phyloP scores from a whole-genome alignment of 2,888 invertebrate genomes.

The Stenichneumon culpator region DNA sequence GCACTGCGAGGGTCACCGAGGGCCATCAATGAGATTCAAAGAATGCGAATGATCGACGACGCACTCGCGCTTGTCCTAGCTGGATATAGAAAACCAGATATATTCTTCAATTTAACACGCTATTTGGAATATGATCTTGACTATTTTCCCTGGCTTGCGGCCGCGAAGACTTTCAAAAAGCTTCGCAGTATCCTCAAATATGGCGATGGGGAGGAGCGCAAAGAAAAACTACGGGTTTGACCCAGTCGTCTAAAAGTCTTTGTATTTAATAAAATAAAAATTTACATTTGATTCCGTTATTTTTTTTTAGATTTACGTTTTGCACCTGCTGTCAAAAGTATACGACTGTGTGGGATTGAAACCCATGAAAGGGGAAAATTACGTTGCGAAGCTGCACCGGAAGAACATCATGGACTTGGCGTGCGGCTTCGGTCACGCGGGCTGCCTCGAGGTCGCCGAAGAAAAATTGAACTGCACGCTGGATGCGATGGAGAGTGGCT shows the following conservation, averaged over 20 bases:
- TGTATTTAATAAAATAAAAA: not conserved
- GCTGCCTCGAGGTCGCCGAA: constrained; percentile 87
- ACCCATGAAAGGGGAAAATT: constrained; percentile 84
- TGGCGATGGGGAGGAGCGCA: constrained; percentile 7
- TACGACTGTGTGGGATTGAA: constrained; percentile 86
- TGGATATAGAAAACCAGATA: constrained; percentile 89
- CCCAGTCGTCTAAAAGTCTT: not conserved
- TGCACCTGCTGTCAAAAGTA: constrained; percentile 79
- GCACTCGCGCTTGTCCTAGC: constrained; percentile 90
- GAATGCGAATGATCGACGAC: constrained; percentile 94
- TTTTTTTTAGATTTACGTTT: constrained; percentile 56
- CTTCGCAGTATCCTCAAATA: constrained; percentile 53
- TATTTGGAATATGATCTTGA: constrained; percentile 92
- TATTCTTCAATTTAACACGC: constrained; percentile 91
- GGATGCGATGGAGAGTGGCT: constrained; percentile 78
- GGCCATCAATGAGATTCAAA: constrained; percentile 89
- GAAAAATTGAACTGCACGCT: constrained; percentile 77
- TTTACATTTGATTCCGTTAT: constrained; percentile 8
- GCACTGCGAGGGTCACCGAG: constrained; percentile 87
- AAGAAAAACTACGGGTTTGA: constrained; percentile 16
- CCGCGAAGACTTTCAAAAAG: constrained; percentile 88
- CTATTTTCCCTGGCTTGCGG: constrained; percentile 95
- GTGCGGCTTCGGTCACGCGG: constrained; percentile 88
- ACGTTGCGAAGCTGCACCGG: constrained; percentile 88
- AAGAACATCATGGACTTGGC: constrained; percentile 88